Conservation (phyloP, 2,797 vertebrate genomes). For the Hapalemur alaotrensis region DNA sequence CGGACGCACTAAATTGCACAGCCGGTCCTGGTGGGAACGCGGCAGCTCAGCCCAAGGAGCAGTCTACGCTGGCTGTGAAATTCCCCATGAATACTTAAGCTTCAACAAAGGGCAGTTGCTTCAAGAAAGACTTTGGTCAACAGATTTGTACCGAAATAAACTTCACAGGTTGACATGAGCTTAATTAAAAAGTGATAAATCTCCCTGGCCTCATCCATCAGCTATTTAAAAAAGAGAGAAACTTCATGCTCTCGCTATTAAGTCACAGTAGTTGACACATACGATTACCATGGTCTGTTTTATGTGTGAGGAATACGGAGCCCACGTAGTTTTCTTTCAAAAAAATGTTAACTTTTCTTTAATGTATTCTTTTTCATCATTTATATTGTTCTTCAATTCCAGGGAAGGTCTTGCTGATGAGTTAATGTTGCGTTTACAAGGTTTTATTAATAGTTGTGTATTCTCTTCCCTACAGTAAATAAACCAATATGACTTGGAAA, state of each 20-base stretch:
- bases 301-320: neutral
- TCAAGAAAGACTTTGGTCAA: slow-evolving; percentile 75
- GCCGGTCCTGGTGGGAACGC: neutral
- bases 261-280: slow-evolving; percentile 24
- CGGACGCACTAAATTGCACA: neutral
- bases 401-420: neutral
- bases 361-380: neutral
- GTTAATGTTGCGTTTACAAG: neutral
- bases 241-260: slow-evolving; percentile 17
- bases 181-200: slow-evolving; percentile 81
- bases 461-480: neutral
- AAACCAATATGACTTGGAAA: neutral
- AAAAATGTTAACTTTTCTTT: slow-evolving; percentile 6
- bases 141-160: slow-evolving; percentile 79
- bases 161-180: slow-evolving; percentile 50
- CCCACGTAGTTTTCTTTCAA: neutral
- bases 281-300: slow-evolving; percentile 43
- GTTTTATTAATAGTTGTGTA: neutral
- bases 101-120: slow-evolving; percentile 61
- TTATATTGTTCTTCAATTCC: neutral
- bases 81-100: slow-evolving; percentile 61
- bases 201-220: slow-evolving; percentile 72
- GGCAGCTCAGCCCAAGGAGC: neutral
- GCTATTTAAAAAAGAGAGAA: slow-evolving; percentile 60
- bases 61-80: neutral